These are phyloP conservation scores for Struthidea cinerea DNA, from an alignment of 2,113 vertebrate species.

Conservation along the genomic window DNA sequence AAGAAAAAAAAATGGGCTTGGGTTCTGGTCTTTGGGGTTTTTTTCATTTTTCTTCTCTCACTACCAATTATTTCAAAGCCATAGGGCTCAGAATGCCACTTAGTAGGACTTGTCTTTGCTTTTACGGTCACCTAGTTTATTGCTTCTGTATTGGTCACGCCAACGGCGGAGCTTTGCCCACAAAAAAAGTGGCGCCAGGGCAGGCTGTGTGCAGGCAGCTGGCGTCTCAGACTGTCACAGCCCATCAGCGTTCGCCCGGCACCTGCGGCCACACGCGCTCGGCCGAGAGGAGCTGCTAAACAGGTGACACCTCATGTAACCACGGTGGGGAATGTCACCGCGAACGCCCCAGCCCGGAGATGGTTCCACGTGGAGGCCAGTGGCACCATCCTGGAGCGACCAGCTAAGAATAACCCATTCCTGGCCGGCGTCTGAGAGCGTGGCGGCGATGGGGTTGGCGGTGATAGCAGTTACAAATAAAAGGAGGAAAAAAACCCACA, in stretches of 20 bases:
- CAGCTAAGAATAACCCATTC: constrained; percentile 14
- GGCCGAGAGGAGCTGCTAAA: constrained; percentile 72
- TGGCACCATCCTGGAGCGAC: neutral
- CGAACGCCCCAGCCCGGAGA: constrained; percentile 15
- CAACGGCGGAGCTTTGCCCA: constrained; percentile 71
- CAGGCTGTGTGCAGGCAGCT: constrained; percentile 73
- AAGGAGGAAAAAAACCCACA: neutral
- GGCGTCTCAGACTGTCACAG: constrained; percentile 84
- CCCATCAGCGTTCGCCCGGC: constrained; percentile 76
- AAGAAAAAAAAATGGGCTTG: constrained; percentile 75
- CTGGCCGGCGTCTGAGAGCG: neutral
- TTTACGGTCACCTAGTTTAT: constrained; percentile 84
- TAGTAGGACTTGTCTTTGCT: constrained; percentile 82
- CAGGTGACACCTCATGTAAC: constrained; percentile 82
- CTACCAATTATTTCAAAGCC: constrained; percentile 92
- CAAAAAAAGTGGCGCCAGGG: constrained; percentile 60
- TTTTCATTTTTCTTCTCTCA: constrained; percentile 54
- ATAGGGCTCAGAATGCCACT: constrained; percentile 86
- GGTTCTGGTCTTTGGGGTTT: constrained; percentile 31
- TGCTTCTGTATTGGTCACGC: constrained; percentile 75
- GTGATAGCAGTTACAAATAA: neutral
- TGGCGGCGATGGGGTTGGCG: rapidly evolving
- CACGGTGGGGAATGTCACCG: constrained; percentile 35
- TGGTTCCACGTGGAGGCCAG: neutral
- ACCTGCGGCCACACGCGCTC: constrained; percentile 83